Conservation (phyloP, 1,140 invertebrate species). For the Schlechtendalia chinensis region DNA sequence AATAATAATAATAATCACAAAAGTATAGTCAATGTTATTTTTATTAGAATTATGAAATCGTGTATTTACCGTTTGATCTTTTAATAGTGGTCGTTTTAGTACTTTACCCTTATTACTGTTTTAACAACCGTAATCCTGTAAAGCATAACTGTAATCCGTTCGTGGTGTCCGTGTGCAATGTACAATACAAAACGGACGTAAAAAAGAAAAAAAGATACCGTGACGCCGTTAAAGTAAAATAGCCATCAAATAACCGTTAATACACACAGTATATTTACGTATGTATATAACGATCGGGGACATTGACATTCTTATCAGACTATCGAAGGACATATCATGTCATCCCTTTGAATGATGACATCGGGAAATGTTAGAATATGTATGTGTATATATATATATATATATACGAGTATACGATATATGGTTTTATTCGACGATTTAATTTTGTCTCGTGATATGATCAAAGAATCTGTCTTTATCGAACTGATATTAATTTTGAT, state of each 20-base stretch:
- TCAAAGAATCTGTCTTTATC: too few species aligned
- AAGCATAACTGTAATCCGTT: neutral
- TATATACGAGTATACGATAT: too few species aligned
- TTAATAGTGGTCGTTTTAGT: constrained; percentile 1
- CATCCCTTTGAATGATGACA: constrained; percentile 8
- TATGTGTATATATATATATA: too few species aligned
- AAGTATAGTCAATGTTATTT: neutral
- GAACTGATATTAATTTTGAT: too few species aligned
- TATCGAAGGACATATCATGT: neutral
- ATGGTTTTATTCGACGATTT: too few species aligned
- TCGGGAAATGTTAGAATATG: neutral
- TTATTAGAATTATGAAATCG: neutral
- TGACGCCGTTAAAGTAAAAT: constrained; percentile 28
- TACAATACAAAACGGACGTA: constrained; percentile 25
- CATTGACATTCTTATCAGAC: constrained; percentile 8
- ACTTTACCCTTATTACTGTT: constrained; percentile 3
- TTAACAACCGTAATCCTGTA: neutral
- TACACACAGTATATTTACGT: too few species aligned
- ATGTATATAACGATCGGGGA: too few species aligned
- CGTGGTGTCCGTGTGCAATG: neutral
- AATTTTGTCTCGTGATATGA: too few species aligned
- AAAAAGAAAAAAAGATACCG: constrained; percentile 20
- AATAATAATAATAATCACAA: too few species aligned
- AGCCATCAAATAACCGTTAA: neutral
- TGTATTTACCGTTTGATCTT: neutral